phyloP scores from a whole-genome alignment of 2,888 invertebrate genomes.

The Cecidostiba fungosa region DNA sequence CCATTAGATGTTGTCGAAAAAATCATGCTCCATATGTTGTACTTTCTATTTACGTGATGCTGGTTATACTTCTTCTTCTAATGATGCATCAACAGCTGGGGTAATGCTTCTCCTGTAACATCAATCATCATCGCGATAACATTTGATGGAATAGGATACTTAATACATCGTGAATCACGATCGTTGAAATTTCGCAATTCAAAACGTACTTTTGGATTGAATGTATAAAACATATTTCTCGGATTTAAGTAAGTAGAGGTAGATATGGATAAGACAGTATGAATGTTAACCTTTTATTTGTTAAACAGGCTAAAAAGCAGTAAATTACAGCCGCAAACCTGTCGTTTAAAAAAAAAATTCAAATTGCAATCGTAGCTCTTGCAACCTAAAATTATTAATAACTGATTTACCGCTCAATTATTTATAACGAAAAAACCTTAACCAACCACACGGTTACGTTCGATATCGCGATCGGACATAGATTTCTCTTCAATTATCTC shows the following conservation, averaged over 20 bases:
- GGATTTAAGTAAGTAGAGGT: background rate
- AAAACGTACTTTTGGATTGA: background rate
- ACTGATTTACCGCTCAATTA: background rate
- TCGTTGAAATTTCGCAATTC: background rate
- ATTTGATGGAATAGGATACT: background rate
- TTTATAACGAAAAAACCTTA: background rate
- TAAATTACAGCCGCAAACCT: background rate
- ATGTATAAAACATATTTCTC: background rate
- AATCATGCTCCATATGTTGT: background rate
- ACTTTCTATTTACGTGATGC: background rate
- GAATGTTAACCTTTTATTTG: background rate
- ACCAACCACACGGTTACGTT: background rate
- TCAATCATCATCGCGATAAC: constrained; percentile 10
- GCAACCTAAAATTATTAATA: background rate
- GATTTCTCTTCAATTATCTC: constrained; percentile 29
- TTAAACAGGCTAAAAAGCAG: background rate
- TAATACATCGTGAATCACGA: background rate
- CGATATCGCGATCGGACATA: background rate
- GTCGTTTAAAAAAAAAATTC: background rate
- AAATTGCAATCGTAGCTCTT: background rate
- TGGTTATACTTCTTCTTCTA: background rate
- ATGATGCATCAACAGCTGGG: background rate
- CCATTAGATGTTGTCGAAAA: background rate
- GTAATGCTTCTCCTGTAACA: background rate
- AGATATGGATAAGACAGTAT: no score